Evolutionary conservation across 2,888 invertebrate species (phyloP).

Genomic region (Nebria brevicollis): DNA sequence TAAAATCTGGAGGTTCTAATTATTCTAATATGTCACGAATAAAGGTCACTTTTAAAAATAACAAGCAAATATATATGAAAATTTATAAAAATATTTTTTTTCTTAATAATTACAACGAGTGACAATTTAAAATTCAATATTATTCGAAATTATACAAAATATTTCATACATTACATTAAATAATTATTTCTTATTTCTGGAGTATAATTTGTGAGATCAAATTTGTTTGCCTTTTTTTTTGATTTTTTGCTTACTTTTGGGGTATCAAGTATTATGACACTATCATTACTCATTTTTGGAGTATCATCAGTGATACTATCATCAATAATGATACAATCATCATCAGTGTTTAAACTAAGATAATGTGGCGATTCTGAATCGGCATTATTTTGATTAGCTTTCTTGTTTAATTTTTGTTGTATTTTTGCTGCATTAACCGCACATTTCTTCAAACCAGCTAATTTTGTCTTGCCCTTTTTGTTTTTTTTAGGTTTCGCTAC

Average conservation of each 20-base stretch:
- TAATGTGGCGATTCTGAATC: background rate
- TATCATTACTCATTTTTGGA: background rate
- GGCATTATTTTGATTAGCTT: no score
- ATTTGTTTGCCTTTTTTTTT: no score
- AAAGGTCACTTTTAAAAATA: background rate
- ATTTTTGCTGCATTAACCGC: slow-evolving; percentile 47
- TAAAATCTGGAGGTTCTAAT: background rate
- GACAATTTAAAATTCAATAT: no score
- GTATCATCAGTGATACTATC: background rate
- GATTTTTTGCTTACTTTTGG: no score
- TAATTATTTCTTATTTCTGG: background rate
- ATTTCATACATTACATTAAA: background rate
- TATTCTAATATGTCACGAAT: no score
- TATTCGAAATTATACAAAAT: background rate
- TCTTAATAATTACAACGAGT: background rate
- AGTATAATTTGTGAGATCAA: background rate
- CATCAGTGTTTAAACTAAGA: background rate
- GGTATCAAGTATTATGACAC: background rate
- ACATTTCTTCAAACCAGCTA: slow-evolving; percentile 60
- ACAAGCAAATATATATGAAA: background rate
- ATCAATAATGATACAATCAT: background rate
- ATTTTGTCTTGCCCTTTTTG: slow-evolving; percentile 57
- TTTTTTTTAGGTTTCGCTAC: slow-evolving; percentile 57
- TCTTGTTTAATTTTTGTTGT: no score
- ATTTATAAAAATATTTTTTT: background rate